Base-by-base conservation (phyloP, 2,113 vertebrate species). In the Brachirus orientalis region DNA sequence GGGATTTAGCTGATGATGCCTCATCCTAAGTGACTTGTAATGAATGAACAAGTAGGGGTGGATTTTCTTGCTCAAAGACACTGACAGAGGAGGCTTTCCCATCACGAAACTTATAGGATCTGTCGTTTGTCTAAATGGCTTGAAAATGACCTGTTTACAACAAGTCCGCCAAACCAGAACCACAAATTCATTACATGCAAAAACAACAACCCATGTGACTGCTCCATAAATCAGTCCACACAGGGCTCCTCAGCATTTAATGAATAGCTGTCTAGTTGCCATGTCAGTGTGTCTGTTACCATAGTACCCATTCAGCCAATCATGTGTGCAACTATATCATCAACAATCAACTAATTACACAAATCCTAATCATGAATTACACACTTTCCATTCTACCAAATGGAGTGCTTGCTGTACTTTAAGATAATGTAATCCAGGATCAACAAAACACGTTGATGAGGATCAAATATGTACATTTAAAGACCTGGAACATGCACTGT, bases 1-100 rank as follows among this genome's bases (percentile, higher is more conserved):
- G 40, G 68, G 64, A 73, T 70, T 78, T 51, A 38, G 61, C 71
- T 55, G 74, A 82, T 71, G 58, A 71, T 70, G 78, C 68, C 68
- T 67, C 50, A 16, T 69, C 51, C 77, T 50, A 67, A 72, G 41
- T 19, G 54, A 59, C 64, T 62, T 0, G 43, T 73, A 69, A 68
- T 70, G 58, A 77, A 81, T 80, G 69, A 75, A 46, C 69, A 57
- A 83, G 69, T 36, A 64, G 66, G 58, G 7, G 53, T 20, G 28
- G 22, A 51, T 63, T n/a, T 56, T 33, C 17, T 65, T 9, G 7
- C 50, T 71, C 13, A 65, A 74, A 64, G 80, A 76, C 65, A 4
- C 52, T 6, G 41, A 64, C 71, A 19, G 52, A 13, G 18, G 0
- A 48, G 48, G 33, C 4, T 16, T 48, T 28, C 3, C 54, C 57